Percentiles rank a stretch among this genome's conserved stretches.
Conservation (phyloP, 2,797 vertebrate species). For the Gymnoscopelus braueri region DNA sequence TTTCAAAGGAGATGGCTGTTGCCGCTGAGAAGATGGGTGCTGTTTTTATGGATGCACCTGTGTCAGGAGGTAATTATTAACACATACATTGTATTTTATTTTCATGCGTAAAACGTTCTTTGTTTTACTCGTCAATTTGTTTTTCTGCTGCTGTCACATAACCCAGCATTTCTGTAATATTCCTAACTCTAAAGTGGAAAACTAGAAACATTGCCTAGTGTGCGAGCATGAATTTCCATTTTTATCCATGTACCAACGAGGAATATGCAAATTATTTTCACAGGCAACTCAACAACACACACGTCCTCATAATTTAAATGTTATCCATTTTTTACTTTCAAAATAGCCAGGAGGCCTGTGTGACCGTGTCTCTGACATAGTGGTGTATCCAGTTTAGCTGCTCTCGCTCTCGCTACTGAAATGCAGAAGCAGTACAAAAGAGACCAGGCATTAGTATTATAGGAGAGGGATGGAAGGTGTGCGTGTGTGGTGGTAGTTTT, state of each 20-base stretch:
- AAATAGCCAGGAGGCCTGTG: constrained; percentile 13
- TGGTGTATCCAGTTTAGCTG: constrained; percentile 9
- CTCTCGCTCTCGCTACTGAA: not conserved
- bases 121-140: too few relatives aligned
- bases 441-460: too few relatives aligned
- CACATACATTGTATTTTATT: not conserved
- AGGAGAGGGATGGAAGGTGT: too few relatives aligned
- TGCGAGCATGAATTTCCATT: not conserved
- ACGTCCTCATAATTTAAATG: constrained; percentile 8
- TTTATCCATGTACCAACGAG: not conserved
- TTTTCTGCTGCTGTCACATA: too few relatives aligned
- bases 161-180: not conserved
- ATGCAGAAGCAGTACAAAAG: too few relatives aligned
- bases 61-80: constrained; percentile 90
- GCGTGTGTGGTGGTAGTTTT: too few relatives aligned
- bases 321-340: not conserved
- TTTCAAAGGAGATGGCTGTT: constrained; percentile 94
- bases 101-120: not conserved
- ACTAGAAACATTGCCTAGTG: not conserved
- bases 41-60: constrained; percentile 98
- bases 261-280: not conserved
- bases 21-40: constrained; percentile 96
- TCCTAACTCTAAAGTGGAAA: not conserved
- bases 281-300: constrained; percentile 4
- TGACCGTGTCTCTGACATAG: constrained; percentile 21